Conservation (phyloP, 1,140 invertebrate genomes). For the Apolygus lucorum region DNA sequence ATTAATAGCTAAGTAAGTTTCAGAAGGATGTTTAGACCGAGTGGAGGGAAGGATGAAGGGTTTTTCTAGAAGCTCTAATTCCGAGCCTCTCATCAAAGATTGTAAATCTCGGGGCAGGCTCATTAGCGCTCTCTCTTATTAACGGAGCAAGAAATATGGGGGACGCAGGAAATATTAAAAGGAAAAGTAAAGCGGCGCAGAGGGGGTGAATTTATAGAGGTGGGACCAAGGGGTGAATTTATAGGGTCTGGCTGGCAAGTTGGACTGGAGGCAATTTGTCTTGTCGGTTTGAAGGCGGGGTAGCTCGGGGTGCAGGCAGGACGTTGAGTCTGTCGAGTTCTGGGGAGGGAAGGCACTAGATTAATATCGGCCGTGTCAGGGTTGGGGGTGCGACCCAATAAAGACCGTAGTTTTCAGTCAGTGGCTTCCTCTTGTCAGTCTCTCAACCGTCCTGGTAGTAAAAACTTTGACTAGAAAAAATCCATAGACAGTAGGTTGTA, state of each 20-base stretch:
- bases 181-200: not conserved
- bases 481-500: no score
- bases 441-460: no score
- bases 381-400: not conserved
- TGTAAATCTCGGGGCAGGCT: not conserved
- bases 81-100: not conserved
- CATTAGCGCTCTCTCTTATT: not conserved
- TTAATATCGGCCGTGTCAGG: not conserved
- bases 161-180: not conserved
- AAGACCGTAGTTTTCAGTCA: not conserved
- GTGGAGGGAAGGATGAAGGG: not conserved
- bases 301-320: no score
- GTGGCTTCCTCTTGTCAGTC: not conserved
- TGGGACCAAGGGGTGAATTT: not conserved
- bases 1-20: not conserved
- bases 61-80: not conserved
- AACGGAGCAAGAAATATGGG: not conserved
- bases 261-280: not conserved
- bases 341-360: not conserved
- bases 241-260: not conserved
- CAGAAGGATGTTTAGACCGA: not conserved
- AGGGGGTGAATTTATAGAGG: not conserved
- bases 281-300: not conserved
- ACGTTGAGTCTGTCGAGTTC: no score
- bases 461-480: no score